phyloP scores from a whole-genome alignment of 2,888 invertebrate genomes.

The Orthosia gothica region DNA sequence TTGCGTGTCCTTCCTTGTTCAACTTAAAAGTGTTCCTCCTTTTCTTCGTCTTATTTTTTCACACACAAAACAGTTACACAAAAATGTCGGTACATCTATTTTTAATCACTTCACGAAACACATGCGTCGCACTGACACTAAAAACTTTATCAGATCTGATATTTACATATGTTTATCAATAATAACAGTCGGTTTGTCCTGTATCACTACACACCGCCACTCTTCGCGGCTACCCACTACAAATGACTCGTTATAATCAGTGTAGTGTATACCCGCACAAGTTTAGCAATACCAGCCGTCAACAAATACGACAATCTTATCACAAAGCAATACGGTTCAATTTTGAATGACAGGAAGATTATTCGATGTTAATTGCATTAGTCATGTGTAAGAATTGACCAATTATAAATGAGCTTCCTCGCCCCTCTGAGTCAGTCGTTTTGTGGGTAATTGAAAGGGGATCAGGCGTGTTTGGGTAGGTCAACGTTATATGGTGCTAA shows the following conservation, averaged over 20 bases:
- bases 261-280: slow-evolving; percentile 32
- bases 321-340: slow-evolving; percentile 2
- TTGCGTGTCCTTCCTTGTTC: neutral
- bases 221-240: slow-evolving; percentile 45
- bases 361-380: slow-evolving; percentile 24
- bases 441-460: slow-evolving; percentile 15
- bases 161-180: slow-evolving; percentile 64
- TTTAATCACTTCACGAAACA: slow-evolving; percentile 25
- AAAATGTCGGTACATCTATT: slow-evolving; percentile 40
- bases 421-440: neutral
- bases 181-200: slow-evolving; percentile 28
- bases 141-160: slow-evolving; percentile 51
- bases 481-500: slow-evolving; percentile 41
- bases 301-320: slow-evolving; percentile 17
- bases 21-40: neutral
- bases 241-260: slow-evolving; percentile 60
- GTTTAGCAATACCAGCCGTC: slow-evolving; percentile 3
- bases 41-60: neutral
- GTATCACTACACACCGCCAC: slow-evolving; percentile 51
- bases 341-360: slow-evolving; percentile 16
- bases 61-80: slow-evolving; percentile 6
- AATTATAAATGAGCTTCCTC: slow-evolving; percentile 42
- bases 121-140: slow-evolving; percentile 40
- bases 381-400: slow-evolving; percentile 22
- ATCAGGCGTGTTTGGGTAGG: slow-evolving; percentile 17